phyloP scores from a whole-genome alignment of 2,888 invertebrate genomes.

The Arctia plantaginis region DNA sequence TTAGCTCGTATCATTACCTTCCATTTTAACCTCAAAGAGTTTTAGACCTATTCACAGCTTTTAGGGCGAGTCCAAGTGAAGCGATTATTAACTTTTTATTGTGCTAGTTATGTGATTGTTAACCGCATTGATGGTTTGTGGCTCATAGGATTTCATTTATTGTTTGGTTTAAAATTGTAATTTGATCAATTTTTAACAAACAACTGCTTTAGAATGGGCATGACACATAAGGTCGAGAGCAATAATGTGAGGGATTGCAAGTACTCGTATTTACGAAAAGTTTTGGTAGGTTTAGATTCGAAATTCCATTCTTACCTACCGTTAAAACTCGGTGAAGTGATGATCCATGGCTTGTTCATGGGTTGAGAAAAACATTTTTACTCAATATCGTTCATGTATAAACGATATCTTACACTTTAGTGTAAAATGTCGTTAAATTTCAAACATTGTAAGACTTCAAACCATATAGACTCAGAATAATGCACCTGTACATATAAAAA shows the following conservation, averaged over 20 bases:
- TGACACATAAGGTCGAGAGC: neutral
- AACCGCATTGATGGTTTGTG: neutral
- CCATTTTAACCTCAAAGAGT: neutral
- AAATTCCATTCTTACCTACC: no score
- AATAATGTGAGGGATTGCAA: neutral
- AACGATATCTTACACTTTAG: neutral
- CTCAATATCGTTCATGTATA: neutral
- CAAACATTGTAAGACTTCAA: neutral
- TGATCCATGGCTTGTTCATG: neutral
- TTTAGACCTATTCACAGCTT: neutral
- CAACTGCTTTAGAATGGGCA: neutral
- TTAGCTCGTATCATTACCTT: neutral
- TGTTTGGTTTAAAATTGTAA: no score
- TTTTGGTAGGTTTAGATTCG: no score
- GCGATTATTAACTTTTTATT: neutral
- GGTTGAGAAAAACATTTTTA: neutral
- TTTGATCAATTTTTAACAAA: no score
- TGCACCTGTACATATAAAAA: neutral
- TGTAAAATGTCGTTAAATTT: neutral
- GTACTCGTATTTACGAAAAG: neutral
- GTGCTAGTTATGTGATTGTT: neutral
- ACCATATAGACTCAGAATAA: neutral
- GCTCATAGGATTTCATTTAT: no score
- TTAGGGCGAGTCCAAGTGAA: neutral
- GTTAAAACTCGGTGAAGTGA: no score